A percentile compares a stretch with the other conserved stretches of the same genome.
phyloP scores from a whole-genome alignment of 2,113 vertebrate species.

The Callopanchax toddi region DNA sequence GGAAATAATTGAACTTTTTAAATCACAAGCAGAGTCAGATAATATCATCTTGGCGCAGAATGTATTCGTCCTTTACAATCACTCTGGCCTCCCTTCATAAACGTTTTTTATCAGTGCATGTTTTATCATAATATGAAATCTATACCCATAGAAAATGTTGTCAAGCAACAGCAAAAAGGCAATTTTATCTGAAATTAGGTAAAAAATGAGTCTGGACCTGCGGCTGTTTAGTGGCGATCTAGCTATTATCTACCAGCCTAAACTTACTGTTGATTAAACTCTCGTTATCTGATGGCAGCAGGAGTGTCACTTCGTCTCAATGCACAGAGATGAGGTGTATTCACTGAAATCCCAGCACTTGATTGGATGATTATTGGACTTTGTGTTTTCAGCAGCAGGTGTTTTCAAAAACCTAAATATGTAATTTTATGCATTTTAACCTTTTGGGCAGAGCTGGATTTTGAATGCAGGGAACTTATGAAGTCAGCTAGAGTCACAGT shows the following conservation, averaged over 20 bases:
- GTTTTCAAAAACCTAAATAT: background rate
- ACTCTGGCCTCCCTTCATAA: conserved; percentile 1
- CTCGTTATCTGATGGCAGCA: conserved; percentile 7
- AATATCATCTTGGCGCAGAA: conserved; percentile 32
- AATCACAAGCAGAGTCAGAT: conserved; percentile 5
- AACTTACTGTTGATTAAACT: conserved; percentile 15
- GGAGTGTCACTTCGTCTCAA: conserved; percentile 7
- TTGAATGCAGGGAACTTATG: background rate
- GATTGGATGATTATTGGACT: background rate
- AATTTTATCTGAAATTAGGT: conserved; percentile 41
- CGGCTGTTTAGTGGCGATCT: conserved; percentile 33
- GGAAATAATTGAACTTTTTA: background rate
- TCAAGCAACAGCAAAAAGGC: conserved; percentile 16
- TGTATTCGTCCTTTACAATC: conserved; percentile 23
- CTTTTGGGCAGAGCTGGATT: too few relatives aligned
- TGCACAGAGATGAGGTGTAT: conserved; percentile 34
- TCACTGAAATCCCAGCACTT: conserved; percentile 6
- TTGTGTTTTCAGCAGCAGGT: background rate
- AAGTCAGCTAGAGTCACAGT: too few relatives aligned
- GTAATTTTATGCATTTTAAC: too few relatives aligned
- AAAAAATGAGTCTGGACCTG: conserved; percentile 35
- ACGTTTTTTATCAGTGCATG: background rate
- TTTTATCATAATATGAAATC: background rate
- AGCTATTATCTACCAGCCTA: background rate
- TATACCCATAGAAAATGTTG: conserved; percentile 5